Evolutionary conservation across 2,113 vertebrate genomes (phyloP), one percentile per base, ranked within the genome.

Genomic region (Neodontobutis hainanensis): DNA sequence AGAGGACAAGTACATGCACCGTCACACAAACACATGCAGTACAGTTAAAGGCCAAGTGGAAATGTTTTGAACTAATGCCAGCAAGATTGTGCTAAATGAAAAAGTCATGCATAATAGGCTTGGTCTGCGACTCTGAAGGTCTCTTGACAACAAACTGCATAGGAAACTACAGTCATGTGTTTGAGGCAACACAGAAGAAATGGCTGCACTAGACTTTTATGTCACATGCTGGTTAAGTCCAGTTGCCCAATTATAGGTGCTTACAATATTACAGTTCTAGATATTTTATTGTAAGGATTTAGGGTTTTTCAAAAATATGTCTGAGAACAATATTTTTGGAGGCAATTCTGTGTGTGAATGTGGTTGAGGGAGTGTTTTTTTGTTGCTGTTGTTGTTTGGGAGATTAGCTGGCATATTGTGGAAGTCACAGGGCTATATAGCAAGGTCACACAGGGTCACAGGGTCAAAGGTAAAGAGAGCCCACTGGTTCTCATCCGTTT

Each of bases 1-100:
- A 65, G 70, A 83, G 81, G 80, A 87, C 85, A 81, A 75, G 63
- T 27, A 68, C 48, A 70, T 50, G 43, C 45, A 71, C 32, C 40
- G 36, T 43, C 43, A 52, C 34, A 73, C 51, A 74, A 56, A 70
- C 66, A 52, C 43, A 55, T 67, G 59, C 43, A 60, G 57, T 56
- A 63, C 35, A 65, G 58, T 55, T 56, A 78, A 49, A 51, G 77
- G 51, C 58, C 51, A 19, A 67, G 61, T 34, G 64, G 48, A 83
- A 80, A 75, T 69, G 75, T 80, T 81, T 48, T 50, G 50, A 65
- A 69, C 49, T 6, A 38, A 63, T 0, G 55, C 15, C 46, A 78
- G 68, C n/a, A 63, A 67, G 77, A 72, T 63, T 61, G 53, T 53
- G 48, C 5, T 42, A 65, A 75, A 75, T 59, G 42, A 55, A 64